These are phyloP conservation scores for Drosophila nasuta DNA, from an alignment of 1,140 invertebrate genomes.

Conservation along the genomic window DNA sequence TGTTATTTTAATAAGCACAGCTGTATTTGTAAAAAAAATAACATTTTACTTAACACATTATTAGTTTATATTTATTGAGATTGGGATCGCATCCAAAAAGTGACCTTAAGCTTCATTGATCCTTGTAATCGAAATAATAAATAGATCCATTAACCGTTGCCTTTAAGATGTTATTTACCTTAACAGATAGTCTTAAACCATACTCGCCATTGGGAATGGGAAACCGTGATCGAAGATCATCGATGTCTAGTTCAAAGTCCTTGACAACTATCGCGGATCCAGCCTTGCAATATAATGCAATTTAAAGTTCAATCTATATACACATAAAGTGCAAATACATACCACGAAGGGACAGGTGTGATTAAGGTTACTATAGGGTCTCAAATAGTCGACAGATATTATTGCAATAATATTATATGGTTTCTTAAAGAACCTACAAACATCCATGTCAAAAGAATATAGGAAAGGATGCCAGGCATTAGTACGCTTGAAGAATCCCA, in stretches of 20 bases:
- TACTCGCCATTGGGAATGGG: slow-evolving; percentile 46
- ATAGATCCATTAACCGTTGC: slow-evolving; percentile 20
- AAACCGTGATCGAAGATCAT: slow-evolving; percentile 21
- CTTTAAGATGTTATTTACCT: neutral
- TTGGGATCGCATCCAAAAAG: too few relatives aligned
- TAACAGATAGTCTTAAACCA: neutral
- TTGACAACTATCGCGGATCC: neutral
- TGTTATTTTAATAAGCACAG: too few relatives aligned
- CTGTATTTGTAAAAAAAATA: too few relatives aligned
- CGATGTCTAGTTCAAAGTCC: slow-evolving; percentile 27
- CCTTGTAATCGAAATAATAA: slow-evolving; percentile 29
- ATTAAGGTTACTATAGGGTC: neutral
- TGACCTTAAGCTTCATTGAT: neutral
- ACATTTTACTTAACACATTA: too few relatives aligned
- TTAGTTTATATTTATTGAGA: too few relatives aligned
- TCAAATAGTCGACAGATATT: neutral
- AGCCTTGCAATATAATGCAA: neutral
- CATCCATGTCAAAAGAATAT: neutral
- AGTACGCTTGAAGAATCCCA: neutral
- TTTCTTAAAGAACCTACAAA: neutral
- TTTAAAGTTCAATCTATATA: too few relatives aligned
- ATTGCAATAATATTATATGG: neutral
- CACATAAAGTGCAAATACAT: neutral
- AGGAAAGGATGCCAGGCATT: neutral
- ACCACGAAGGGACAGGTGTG: neutral